phyloP scores from a whole-genome alignment of 2,113 vertebrate genomes.

The Nerophis ophidion region DNA sequence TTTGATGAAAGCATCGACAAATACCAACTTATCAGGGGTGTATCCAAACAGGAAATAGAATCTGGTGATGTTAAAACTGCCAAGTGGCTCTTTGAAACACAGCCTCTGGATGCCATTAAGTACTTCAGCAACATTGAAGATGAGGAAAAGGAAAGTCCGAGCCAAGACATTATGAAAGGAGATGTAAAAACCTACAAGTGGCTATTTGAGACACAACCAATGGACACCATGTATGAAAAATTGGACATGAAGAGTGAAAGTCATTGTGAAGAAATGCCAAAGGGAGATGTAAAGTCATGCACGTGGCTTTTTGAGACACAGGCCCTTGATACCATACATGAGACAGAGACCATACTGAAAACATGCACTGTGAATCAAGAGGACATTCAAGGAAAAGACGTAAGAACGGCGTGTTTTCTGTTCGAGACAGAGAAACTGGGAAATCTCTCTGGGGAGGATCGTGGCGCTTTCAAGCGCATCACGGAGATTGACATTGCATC shows the following conservation, averaged over 20 bases:
- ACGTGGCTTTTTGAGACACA: conserved; percentile 89
- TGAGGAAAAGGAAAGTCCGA: conserved; percentile 65
- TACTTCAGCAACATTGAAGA: conserved; percentile 80
- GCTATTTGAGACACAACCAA: conserved; percentile 90
- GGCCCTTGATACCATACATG: conserved; percentile 77
- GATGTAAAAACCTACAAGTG: conserved; percentile 87
- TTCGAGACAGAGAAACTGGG: conserved; percentile 87
- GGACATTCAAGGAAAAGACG: conserved; percentile 82
- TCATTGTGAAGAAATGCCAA: conserved; percentile 70
- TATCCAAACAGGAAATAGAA: conserved; percentile 85
- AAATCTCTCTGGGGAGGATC: conserved; percentile 74
- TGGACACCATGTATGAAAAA: conserved; percentile 84
- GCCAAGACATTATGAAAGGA: conserved; percentile 75
- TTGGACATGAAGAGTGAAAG: conserved; percentile 55
- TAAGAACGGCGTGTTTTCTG: conserved; percentile 77
- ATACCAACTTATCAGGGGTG: conserved; percentile 85
- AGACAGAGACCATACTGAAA: conserved; percentile 69
- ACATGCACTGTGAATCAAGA: conserved; percentile 76
- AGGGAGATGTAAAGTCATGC: conserved; percentile 84
- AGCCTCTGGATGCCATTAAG: conserved; percentile 86
- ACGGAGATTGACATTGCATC: conserved; percentile 80
- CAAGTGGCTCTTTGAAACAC: conserved; percentile 93
- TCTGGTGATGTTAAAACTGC: conserved; percentile 87
- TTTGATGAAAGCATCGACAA: conserved; percentile 82
- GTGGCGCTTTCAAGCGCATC: conserved; percentile 68